Evolutionary conservation across 2,797 vertebrate genomes (phyloP).

Genomic region (Aplochiton taeniatus): DNA sequence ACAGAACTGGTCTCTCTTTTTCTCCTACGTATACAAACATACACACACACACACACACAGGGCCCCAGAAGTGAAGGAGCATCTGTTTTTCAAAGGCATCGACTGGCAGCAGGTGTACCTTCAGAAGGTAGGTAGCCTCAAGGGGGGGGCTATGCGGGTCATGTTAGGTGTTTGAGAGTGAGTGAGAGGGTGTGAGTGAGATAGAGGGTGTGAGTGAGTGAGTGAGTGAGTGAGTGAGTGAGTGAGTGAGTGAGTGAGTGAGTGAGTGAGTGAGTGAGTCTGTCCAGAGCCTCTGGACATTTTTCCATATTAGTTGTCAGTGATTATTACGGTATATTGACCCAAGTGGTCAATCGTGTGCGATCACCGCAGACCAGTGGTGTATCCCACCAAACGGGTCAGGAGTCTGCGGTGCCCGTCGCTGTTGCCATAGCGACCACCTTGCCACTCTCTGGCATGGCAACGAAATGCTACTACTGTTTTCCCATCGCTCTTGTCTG

Average conservation of each 20-base stretch:
- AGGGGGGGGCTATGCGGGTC: not conserved
- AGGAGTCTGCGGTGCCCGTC: too few relatives aligned
- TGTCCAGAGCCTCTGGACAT: not conserved
- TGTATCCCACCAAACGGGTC: too few relatives aligned
- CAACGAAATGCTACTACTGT: too few relatives aligned
- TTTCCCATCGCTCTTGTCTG: not conserved
- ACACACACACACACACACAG: slow-evolving; percentile 62
- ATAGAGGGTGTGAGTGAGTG: not conserved
- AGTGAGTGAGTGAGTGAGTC: not conserved
- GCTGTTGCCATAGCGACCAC: too few relatives aligned
- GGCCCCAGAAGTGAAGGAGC: slow-evolving; percentile 91
- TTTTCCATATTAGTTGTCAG: too few relatives aligned
- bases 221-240: too few relatives aligned
- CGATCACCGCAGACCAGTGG: too few relatives aligned
- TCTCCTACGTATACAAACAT: slow-evolving; percentile 3
- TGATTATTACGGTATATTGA: too few relatives aligned
- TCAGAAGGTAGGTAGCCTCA: slow-evolving; percentile 84
- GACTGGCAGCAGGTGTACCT: slow-evolving; percentile 98
- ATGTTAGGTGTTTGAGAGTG: not conserved
- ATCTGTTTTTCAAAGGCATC: slow-evolving; percentile 92
- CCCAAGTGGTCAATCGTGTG: too few relatives aligned
- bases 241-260: not conserved
- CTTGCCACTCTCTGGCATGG: too few relatives aligned
- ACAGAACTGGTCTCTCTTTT: not conserved
- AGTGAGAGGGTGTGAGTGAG: not conserved